These are phyloP conservation scores for Dreissena polymorpha DNA, from an alignment of 1,140 invertebrate species.

Conservation along the genomic window DNA sequence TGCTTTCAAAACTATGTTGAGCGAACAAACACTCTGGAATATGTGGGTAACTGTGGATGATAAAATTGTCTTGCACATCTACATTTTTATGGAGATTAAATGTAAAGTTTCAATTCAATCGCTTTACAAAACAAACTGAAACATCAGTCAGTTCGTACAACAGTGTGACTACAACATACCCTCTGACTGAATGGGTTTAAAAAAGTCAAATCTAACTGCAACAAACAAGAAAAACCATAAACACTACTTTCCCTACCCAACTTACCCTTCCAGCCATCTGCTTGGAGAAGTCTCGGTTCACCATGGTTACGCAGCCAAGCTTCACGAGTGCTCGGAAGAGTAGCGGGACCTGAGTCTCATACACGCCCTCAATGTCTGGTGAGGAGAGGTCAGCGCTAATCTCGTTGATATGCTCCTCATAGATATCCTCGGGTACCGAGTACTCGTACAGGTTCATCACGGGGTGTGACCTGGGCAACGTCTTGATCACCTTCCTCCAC, in stretches of 20 bases:
- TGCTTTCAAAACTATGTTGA: too few species aligned
- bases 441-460: constrained; percentile 95
- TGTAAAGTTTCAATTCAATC: too few species aligned
- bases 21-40: too few species aligned
- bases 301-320: constrained; percentile 94
- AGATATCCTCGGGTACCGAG: constrained; percentile 91
- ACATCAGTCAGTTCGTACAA: too few species aligned
- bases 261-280: constrained; percentile 78
- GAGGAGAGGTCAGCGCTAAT: constrained; percentile 93
- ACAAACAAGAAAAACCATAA: too few species aligned
- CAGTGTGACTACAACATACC: too few species aligned
- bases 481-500: constrained; percentile 91
- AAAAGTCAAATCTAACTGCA: too few species aligned
- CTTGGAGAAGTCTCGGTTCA: constrained; percentile 84
- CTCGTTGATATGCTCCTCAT: constrained; percentile 88
- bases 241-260: not conserved
- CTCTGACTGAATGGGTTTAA: too few species aligned
- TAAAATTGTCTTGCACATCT: too few species aligned
- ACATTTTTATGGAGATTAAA: too few species aligned
- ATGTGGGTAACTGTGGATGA: too few species aligned
- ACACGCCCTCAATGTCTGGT: constrained; percentile 98
- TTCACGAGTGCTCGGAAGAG: constrained; percentile 92
- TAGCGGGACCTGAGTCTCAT: constrained; percentile 97
- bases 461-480: constrained; percentile 93
- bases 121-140: too few species aligned